Evolutionary conservation across 1,140 invertebrate genomes (phyloP), one percentile per base, ranked within the genome.

Genomic region (Calosoma granatense): DNA sequence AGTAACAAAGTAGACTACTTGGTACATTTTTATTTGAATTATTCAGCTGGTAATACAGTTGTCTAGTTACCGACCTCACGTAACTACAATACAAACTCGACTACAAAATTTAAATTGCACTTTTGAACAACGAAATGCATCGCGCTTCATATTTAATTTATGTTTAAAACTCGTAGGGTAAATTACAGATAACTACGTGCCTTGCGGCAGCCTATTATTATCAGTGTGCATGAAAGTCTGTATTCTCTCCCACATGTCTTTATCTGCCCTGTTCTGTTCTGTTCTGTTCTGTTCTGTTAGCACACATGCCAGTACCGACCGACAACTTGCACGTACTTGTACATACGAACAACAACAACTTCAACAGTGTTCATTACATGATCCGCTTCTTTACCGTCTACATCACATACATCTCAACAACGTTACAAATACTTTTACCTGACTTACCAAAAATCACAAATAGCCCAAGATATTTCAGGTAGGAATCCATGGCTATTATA

Each of bases 61-160:
- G 41, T 47, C 41, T 47, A 17, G 6, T 47, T 47, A 17, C 15
- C 41, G 17, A 47, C 41, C 6, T 47, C 41, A 47, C 41, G 41
- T 47, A 47, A 47, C 41, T 12, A 47, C 15, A 6, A 30, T 30
- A 30, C 14, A 4, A 14, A 30, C 26, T 14, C 6, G 26, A 47
- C 41, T 47, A 47, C 41, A 47, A 47, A 47, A 47, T 47, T 47
- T 17, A 47, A 47, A 47, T 47, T 47, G 41, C 41, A 47, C 41
- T 47, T 47, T 47, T 47, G 15, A 47, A 47, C 41, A 47, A 47
- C 41, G 41, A 47, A 47, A 47, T 47, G 41, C 41, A 47, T 47
- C 15, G 6, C 15, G 41, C 41, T 47, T 47, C 41, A 47, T 47
- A 47, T 47, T 47, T 47, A 6, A 47, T 47, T 47, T 47, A 47